Evolutionary conservation across 37 sponge, comb jelly and placozoan genomes (phyloP).

Genomic region (Aplysina aerophoba): DNA sequence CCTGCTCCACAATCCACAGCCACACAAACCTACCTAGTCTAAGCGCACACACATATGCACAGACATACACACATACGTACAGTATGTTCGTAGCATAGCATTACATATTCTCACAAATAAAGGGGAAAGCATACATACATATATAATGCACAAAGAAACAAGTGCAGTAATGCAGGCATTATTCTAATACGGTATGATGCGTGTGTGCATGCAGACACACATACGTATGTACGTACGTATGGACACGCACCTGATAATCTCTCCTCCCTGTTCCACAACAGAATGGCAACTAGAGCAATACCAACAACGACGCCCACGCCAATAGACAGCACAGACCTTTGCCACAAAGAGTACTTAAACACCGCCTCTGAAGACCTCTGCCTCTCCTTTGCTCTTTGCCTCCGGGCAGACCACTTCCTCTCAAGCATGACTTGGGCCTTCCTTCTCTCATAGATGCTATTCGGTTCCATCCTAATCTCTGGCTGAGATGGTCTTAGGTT

Average conservation of each 20-base stretch:
- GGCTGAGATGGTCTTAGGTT: too few relatives aligned
- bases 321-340: neutral
- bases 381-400: neutral
- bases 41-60: neutral
- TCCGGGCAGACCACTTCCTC: neutral
- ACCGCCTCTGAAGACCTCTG: neutral
- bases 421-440: neutral
- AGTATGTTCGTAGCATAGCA: neutral
- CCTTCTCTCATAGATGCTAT: constrained; percentile 1
- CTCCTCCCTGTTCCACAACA: neutral
- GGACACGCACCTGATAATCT: neutral
- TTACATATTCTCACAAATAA: neutral
- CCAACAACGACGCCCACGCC: neutral
- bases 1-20: neutral
- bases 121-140: neutral
- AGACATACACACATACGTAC: neutral
- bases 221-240: neutral
- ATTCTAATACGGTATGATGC: too few relatives aligned
- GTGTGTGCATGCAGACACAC: constrained; percentile 27
- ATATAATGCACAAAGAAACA: too few relatives aligned
- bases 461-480: neutral
- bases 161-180: too few relatives aligned
- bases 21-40: neutral
- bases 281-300: neutral
- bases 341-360: neutral